Conservation (phyloP, 2,113 vertebrate genomes). For the Platichthys stellatus region DNA sequence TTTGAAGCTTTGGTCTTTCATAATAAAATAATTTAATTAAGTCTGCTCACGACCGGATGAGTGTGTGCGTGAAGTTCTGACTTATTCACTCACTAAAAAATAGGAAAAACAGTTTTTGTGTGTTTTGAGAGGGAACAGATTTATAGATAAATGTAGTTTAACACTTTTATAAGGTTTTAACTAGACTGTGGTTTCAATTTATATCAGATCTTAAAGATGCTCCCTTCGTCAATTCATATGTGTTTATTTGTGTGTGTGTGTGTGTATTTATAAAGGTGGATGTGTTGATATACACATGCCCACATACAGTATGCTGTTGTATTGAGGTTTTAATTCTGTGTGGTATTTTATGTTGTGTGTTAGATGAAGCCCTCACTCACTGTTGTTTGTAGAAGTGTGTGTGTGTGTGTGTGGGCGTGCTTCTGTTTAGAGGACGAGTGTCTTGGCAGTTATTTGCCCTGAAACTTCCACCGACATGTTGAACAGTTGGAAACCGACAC, state of each 20-base stretch:
- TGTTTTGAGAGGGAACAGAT: not conserved
- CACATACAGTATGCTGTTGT: slow-evolving; percentile 15
- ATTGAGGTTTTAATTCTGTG: slow-evolving; percentile 1
- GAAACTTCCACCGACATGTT: slow-evolving; percentile 47
- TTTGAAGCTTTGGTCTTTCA: slow-evolving; percentile 10
- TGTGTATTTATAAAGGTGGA: too few species aligned
- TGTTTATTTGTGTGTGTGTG: too few species aligned
- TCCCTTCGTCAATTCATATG: not conserved
- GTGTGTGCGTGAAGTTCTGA: not conserved
- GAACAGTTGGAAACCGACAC: slow-evolving; percentile 36
- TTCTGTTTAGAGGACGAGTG: slow-evolving; percentile 28
- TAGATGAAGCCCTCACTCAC: too few species aligned
- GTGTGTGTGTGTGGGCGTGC: slow-evolving; percentile 1
- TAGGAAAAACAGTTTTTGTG: not conserved
- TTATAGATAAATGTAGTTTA: not conserved
- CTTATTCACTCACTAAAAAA: too few species aligned
- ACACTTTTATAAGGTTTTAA: not conserved
- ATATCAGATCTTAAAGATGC: too few species aligned
- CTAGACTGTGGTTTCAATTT: too few species aligned
- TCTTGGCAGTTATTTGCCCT: slow-evolving; percentile 49
- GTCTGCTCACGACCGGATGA: not conserved
- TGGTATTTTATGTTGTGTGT: not conserved
- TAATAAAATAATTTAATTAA: not conserved
- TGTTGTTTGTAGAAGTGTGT: too few species aligned
- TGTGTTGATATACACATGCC: too few species aligned